Conservation (phyloP, 2,888 invertebrate species). For the Lycophotia porphyrea region DNA sequence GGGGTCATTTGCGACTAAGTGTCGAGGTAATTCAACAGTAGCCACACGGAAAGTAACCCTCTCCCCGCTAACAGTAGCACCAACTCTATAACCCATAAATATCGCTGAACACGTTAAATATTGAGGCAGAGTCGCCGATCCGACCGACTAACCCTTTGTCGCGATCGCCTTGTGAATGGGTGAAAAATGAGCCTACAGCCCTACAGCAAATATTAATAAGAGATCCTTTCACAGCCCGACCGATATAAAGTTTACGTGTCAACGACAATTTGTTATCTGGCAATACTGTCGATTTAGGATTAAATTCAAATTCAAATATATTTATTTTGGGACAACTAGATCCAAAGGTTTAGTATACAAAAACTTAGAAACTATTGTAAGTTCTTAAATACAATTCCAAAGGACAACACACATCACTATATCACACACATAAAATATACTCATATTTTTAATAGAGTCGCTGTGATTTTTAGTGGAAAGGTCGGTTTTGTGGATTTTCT, state of each 20-base stretch:
- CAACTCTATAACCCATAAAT: constrained; percentile 63
- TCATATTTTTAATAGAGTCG: constrained; percentile 52
- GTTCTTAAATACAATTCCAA: too few relatives aligned
- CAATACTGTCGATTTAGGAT: constrained; percentile 56
- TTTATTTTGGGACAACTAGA: too few relatives aligned
- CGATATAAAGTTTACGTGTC: constrained; percentile 67
- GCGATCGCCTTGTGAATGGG: constrained; percentile 68
- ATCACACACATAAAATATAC: too few relatives aligned
- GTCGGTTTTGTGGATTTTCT: not conserved
- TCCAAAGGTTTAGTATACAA: too few relatives aligned
- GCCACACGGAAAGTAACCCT: not conserved
- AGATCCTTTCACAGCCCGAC: constrained; percentile 59
- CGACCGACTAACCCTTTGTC: constrained; percentile 71
- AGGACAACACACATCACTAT: too few relatives aligned
- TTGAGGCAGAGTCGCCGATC: constrained; percentile 65
- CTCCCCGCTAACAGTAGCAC: constrained; percentile 46
- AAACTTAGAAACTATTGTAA: too few relatives aligned
- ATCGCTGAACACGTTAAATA: constrained; percentile 75
- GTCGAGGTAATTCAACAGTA: not conserved
- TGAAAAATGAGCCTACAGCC: constrained; percentile 74
- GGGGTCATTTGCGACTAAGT: not conserved
- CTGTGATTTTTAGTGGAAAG: constrained; percentile 18
- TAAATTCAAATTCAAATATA: too few relatives aligned
- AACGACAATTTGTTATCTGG: constrained; percentile 69
- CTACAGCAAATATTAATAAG: constrained; percentile 67